A percentile compares a stretch with the other conserved stretches of the same genome.
phyloP scores from a whole-genome alignment of 2,113 vertebrate species.

The Panurus biarmicus region DNA sequence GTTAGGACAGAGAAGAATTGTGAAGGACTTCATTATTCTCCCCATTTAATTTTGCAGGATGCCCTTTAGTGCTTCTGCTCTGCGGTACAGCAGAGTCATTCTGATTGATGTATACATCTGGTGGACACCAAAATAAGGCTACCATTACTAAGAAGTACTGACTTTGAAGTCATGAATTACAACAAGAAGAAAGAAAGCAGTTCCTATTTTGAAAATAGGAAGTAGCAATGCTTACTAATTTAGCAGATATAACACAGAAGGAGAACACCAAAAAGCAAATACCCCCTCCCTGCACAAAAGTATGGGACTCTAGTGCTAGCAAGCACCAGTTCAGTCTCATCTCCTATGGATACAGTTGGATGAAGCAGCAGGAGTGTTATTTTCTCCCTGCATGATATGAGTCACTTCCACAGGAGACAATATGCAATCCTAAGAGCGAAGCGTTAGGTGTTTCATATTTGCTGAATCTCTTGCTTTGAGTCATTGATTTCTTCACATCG shows the following conservation, averaged over 20 bases:
- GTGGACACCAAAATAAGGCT: conserved; percentile 1
- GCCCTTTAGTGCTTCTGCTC: conserved; percentile 19
- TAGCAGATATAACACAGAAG: not conserved
- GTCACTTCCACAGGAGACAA: conserved; percentile 54
- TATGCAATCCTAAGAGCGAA: conserved; percentile 46
- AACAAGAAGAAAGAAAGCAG: not conserved
- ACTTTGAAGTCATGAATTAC: not conserved
- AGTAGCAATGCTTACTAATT: conserved; percentile 22
- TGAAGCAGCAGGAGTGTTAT: conserved; percentile 46
- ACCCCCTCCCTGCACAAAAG: not conserved
- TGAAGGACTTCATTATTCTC: conserved; percentile 37
- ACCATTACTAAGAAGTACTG: not conserved
- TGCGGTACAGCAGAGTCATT: not conserved
- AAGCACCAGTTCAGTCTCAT: conserved; percentile 26
- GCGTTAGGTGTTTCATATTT: conserved; percentile 54
- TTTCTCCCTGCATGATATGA: conserved; percentile 32
- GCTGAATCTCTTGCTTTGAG: conserved; percentile 44
- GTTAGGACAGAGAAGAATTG: not conserved
- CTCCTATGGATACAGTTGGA: conserved; percentile 41
- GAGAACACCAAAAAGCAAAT: conserved; percentile 29
- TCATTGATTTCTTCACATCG: conserved; percentile 54
- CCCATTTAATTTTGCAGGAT: conserved; percentile 47
- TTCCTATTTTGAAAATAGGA: not conserved
- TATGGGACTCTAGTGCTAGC: conserved; percentile 7
- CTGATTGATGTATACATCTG: not conserved